Base-by-base conservation (phyloP, 2,797 vertebrate genomes). In the Lindbergichthys nudifrons region DNA sequence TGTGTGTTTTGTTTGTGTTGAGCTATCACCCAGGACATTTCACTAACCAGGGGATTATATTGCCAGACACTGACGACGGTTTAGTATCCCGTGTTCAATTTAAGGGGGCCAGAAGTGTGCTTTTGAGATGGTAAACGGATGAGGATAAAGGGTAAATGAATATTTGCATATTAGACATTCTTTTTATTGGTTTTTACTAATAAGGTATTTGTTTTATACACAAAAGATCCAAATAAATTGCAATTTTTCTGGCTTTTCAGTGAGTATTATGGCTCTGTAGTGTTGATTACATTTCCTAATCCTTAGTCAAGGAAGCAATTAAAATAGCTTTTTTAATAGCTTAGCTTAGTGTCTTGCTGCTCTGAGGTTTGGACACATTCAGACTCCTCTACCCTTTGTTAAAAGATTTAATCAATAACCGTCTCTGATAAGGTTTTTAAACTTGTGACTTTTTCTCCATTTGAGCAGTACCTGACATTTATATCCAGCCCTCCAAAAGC, bases 391-490 rank as follows among this genome's bases (percentile, higher is more conserved):
- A 3, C n/a, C 42, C 26, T 75, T 64, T 75, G 58, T 83, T 62
- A 43, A 6, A 61, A 79, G 48, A 36, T 48, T 63, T 77, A 78
- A 87, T 84, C 85, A 86, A 48, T 72, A 78, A 66, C 39, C 0
- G 10, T 70, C 70, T 84, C 70, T 88, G 80, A 87, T 83, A 83
- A 87, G 79, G 69, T 77, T 85, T 83, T 86, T 77, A 81, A 88
- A 88, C 79, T 79, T 83, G 52, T 77, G 75, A 89, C 80, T 84
- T 83, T 87, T 88, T 70, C 54, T 83, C 63, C 46, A 65, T 83
- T 61, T 77, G 71, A 89, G 77, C 72, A 73, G 81, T 57, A 57
- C 77, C 81, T 93, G 90, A 85, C 89, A 93, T 92, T 90, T 91
- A 77, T 87, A 85, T 77, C 85, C 52, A 50, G 65, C 30, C 51